Evolutionary conservation across 1,140 invertebrate species (phyloP), one percentile per base, ranked within the genome.

Genomic region (Sarcophaga peregrina): DNA sequence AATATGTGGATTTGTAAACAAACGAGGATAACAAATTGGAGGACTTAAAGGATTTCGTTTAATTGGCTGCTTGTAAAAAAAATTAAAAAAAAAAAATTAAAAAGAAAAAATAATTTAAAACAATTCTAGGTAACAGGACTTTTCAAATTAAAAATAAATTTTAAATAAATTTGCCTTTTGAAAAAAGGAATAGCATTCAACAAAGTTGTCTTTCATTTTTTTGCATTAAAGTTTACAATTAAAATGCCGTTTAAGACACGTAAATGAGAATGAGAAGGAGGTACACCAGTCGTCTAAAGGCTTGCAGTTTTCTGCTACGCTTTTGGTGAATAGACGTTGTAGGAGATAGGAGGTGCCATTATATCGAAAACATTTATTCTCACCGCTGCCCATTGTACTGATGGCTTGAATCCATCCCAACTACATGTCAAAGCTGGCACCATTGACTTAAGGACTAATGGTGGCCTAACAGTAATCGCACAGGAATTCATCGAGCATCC

Each of bases 351-450:
- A 8, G 94, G 93, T 6, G 90, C 93, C 3, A 91, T 95, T n/a
- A 91, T 94, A 37, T 91, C 91, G 15, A 86, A 90, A 8, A 91
- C 91, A 25, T 91, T 92, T 72, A 90, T 95, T 45, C 84, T 95
- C 3, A 95, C 94, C 8, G 95, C 95, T 37, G 94, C 94, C 8
- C 95, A 96, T 88, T 96, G 95, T 87, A 90, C 90, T 0, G 82
- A 83, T 50, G 84, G 85, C 6, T 87, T 87, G 81, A 85, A 50
- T 78, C 85, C 87, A 0, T 68, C 83, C 8, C 84, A 86, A 48
- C 87, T 90, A 87, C 85, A 84, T 37, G 87, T 88, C 7, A 68
- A 86, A 47, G 87, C 86, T 58, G 90, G 90, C 20, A 89, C 87
- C 15, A 90, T 82, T 11, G 87, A 90, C 81, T 74, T 89, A 72